Base-by-base conservation (phyloP, 1,140 invertebrate species). In the Calycopis cecrops region DNA sequence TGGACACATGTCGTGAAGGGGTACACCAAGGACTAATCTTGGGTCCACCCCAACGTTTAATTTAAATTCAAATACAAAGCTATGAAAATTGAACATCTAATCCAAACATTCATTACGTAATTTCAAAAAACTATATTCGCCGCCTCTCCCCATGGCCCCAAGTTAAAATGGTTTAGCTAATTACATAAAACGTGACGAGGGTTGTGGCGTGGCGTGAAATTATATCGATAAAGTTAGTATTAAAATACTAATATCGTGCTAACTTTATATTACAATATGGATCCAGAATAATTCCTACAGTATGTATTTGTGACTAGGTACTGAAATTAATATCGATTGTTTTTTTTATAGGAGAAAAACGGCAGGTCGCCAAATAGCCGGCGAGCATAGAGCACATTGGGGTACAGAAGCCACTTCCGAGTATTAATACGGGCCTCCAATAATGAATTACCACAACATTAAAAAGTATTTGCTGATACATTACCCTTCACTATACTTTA, bases 51-150 rank as follows among this genome's bases (percentile, higher is more conserved):
- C 68, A 62, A 48, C 49, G 65, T 57, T 55, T 65, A 80, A 80
- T 85, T 65, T 78, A 78, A 72, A 85, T 85, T 84, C 76, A 82
- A 80, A 85, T 79, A 78, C 61, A 67, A 65, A 57, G 53, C 57
- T 59, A 79, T 71, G 68, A 75, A 78, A 73, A 73, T 79, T 71
- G 73, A 74, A 78, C 68, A 66, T 77, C 75, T 72, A 81, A 81
- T 81, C 77, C 71, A 85, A 85, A 85, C 78, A 83, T 83, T 85
- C 74, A 82, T 82, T 85, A 82, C 64, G 57, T 70, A 71, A 76
- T 76, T 79, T 82, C 64, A 69, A 76, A 81, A 44, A 78, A 77
- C 66, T 62, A 52, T 62, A 66, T 71, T 71, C 65, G 60, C 63
- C 70, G 59, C 55, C 58, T 64, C 57, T 55, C 55, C 61, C 67